Conservation (phyloP, 2,888 invertebrate species). For the Nomada hirtipes region DNA sequence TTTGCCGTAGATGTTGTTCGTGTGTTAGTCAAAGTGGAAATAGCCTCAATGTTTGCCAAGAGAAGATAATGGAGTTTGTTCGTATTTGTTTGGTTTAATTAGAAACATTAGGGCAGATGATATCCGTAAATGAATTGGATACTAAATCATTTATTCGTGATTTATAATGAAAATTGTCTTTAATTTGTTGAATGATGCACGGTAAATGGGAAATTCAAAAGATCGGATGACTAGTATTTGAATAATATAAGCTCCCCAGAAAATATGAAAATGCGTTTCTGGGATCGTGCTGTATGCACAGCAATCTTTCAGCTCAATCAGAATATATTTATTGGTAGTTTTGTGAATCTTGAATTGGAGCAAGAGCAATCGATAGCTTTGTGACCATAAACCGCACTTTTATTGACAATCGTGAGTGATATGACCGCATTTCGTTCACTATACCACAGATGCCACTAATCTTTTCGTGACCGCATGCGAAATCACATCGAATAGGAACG, state of each 20-base stretch:
- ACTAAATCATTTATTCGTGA: no score
- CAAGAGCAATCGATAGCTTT: constrained; percentile 18
- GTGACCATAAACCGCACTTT: constrained; percentile 41
- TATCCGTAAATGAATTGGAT: no score
- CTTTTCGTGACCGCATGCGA: constrained; percentile 33
- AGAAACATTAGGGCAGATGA: no score
- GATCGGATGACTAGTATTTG: no score
- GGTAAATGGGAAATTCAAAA: no score
- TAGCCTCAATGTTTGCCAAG: no score
- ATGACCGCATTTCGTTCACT: constrained; percentile 35
- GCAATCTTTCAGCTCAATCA: background rate
- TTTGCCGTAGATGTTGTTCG: background rate
- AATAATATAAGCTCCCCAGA: no score
- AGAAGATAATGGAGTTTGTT: no score
- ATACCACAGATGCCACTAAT: constrained; percentile 32
- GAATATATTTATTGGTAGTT: constrained; percentile 8
- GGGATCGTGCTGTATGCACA: background rate
- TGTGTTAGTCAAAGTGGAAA: no score
- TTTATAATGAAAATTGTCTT: no score
- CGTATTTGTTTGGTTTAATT: no score
- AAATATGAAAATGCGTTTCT: background rate
- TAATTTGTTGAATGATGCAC: no score
- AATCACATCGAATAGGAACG: constrained; percentile 26
- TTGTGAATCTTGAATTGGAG: constrained; percentile 9
- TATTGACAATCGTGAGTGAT: constrained; percentile 35